A percentile compares a stretch with the other conserved stretches of the same genome.
phyloP scores from a whole-genome alignment of 1,140 invertebrate genomes.

The Ooceraea biroi region DNA sequence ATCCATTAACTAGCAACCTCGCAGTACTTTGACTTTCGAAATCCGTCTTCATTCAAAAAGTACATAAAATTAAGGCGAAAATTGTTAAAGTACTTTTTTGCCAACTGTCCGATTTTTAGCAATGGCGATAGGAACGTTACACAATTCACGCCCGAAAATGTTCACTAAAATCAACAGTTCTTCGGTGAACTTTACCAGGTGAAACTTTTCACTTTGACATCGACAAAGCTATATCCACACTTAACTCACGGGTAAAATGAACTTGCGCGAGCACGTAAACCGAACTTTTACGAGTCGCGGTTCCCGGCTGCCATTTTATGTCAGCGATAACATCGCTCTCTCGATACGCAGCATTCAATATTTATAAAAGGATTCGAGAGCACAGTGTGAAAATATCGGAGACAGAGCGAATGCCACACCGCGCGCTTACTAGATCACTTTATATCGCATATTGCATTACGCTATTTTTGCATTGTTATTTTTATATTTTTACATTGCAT shows the following conservation, averaged over 20 bases:
- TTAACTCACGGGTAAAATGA: constrained; percentile 65
- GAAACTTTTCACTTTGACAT: constrained; percentile 52
- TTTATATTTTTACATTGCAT: constrained; percentile 53
- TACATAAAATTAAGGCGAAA: constrained; percentile 51
- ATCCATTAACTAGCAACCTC: constrained; percentile 39
- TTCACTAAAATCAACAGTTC: constrained; percentile 68
- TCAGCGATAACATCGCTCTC: constrained; percentile 57
- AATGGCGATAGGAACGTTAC: constrained; percentile 30
- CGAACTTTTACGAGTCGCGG: constrained; percentile 63
- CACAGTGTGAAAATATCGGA: constrained; percentile 42
- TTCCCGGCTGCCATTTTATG: constrained; percentile 60
- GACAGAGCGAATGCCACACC: constrained; percentile 4
- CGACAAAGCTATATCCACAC: constrained; percentile 17
- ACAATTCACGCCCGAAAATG: constrained; percentile 39
- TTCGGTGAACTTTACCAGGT: background rate
- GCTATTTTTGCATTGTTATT: constrained; percentile 37
- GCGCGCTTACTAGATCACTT: background rate
- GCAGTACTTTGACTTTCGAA: constrained; percentile 28
- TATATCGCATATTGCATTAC: constrained; percentile 40
- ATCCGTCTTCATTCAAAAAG: constrained; percentile 8
- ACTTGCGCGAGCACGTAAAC: constrained; percentile 49
- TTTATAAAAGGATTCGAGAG: constrained; percentile 64
- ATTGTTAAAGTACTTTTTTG: constrained; percentile 39
- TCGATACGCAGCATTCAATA: constrained; percentile 62
- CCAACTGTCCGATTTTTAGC: constrained; percentile 40